Percentiles rank a stretch among this genome's conserved stretches.
phyloP scores from a whole-genome alignment of 1,140 invertebrate species.

The Drosophila kepulauana region DNA sequence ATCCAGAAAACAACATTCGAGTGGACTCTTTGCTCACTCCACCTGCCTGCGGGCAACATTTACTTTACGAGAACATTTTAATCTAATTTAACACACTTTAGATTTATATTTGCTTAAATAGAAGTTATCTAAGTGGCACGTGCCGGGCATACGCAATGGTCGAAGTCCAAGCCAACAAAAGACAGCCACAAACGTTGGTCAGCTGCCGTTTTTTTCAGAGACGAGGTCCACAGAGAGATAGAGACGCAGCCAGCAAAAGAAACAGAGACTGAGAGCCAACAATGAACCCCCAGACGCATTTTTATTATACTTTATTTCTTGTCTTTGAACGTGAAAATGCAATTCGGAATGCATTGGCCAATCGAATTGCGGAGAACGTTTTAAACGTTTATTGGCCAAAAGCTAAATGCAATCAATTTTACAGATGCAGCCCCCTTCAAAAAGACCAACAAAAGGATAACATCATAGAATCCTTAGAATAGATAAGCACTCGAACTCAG shows the following conservation, averaged over 20 bases:
- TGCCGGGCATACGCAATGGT: constrained; percentile 63
- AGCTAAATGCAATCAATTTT: constrained; percentile 77
- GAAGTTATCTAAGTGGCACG: constrained; percentile 78
- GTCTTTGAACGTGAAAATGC: constrained; percentile 49
- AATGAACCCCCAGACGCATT: constrained; percentile 52
- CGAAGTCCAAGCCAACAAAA: constrained; percentile 45
- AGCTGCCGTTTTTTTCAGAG: constrained; percentile 2
- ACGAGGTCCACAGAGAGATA: no score
- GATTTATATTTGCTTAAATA: constrained; percentile 84
- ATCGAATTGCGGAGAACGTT: constrained; percentile 50
- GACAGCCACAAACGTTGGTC: constrained; percentile 18
- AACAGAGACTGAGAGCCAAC: constrained; percentile 20
- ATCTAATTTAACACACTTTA: constrained; percentile 83
- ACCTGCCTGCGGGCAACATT: constrained; percentile 42
- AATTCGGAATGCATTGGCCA: constrained; percentile 56
- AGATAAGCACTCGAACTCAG: constrained; percentile 28
- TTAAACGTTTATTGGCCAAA: constrained; percentile 46
- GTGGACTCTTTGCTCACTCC: neutral
- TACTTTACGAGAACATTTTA: constrained; percentile 81
- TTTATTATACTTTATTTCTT: constrained; percentile 78
- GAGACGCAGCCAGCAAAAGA: neutral
- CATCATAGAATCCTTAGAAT: constrained; percentile 16
- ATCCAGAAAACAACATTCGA: constrained; percentile 30
- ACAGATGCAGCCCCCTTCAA: constrained; percentile 39
- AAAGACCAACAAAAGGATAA: constrained; percentile 19